Evolutionary conservation across 1,140 invertebrate genomes (phyloP), one percentile per base, ranked within the genome.

Genomic region (Solenopsis fugax): DNA sequence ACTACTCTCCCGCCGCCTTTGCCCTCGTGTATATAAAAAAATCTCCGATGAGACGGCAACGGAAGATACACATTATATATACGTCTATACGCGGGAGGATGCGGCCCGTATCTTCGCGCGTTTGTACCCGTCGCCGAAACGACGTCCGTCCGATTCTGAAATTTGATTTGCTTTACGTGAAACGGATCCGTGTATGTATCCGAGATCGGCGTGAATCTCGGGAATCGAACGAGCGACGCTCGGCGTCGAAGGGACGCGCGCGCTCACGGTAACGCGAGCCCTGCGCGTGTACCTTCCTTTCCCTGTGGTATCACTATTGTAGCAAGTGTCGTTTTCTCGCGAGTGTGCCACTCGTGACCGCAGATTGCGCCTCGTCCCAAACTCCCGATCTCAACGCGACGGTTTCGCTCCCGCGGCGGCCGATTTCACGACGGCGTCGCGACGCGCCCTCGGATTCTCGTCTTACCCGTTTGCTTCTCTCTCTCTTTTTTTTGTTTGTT

Each of bases 21-120:
- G 48, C 29, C 24, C 13, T 37, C 54, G 54, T 82, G 4, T 75
- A 84, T 84, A 84, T 81, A 84, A 84, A 84, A 84, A 84, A 84
- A 84, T 75, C n/a, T 37, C 69, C 80, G 54, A 18, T 48, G 9
- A 48, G 54, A 56, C 24, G 80, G 54, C 54, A 84, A 75, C n/a
- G 48, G 21, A 56, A 84, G 54, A 62, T 84, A 84, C 54, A 75
- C 54, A 73, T 41, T 41, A 29, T 41, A 37, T 45, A 12, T 52
- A 72, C 34, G 6, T 48, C 21, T 77, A 21, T 62, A 77, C 16
- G 60, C 6, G 41, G 16, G 24, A 78, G 41, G 41, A 65, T 18
- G 16, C 10, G 60, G 41, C 24, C 21, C 64, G 64, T 29, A 29
- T 21, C 6, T 54, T 29, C n/a, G 62, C 13, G 12, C 29, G 4